Evolutionary conservation across 2,113 vertebrate genomes (phyloP), one percentile per base, ranked within the genome.

Genomic region (Meles meles): DNA sequence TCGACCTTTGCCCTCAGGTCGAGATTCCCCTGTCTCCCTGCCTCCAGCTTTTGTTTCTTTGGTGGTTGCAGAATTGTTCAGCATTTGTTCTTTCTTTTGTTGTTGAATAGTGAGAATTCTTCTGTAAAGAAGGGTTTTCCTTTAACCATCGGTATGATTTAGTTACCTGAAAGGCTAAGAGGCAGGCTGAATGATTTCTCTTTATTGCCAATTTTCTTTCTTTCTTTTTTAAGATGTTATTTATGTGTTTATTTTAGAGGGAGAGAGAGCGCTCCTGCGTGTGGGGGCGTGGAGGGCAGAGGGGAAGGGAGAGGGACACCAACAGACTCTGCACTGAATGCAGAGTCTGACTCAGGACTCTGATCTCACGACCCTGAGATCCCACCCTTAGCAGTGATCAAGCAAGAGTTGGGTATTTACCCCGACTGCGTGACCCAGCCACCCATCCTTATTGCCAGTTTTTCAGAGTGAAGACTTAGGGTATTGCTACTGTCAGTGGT

Each of bases 31-130:
- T 18, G 55, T 29, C 14, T 52, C 37, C 34, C 25, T 74, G 81
- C 44, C 42, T 92, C 65, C 59, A 55, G 55, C n/a, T 1, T 63
- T 83, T 88, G 67, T 80, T 61, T 89, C 49, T 90, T 74, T 84
- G 7, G 42, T 10, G 13, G n/a, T 23, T 71, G 10, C 57, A 79
- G 95, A 89, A 89, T 92, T 81, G 80, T 63, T 93, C 96, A 23
- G 90, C 49, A 72, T 90, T 95, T 55, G 95, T 31, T 80, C 55
- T 69, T 96, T 82, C 67, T 65, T 96, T 92, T 95, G 87, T 96
- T 93, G 44, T 69, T 85, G 82, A 85, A 63, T 39, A 93, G 88
- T 2, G 27, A 42, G 86, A 82, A 88, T 76, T 88, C 74, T 90
- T 57, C 59, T 63, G 6, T 27, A 63, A 96, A 83, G 77, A 94